phyloP scores from a whole-genome alignment of 2,113 vertebrate genomes.

The Ophthalmolycus amberensis region DNA sequence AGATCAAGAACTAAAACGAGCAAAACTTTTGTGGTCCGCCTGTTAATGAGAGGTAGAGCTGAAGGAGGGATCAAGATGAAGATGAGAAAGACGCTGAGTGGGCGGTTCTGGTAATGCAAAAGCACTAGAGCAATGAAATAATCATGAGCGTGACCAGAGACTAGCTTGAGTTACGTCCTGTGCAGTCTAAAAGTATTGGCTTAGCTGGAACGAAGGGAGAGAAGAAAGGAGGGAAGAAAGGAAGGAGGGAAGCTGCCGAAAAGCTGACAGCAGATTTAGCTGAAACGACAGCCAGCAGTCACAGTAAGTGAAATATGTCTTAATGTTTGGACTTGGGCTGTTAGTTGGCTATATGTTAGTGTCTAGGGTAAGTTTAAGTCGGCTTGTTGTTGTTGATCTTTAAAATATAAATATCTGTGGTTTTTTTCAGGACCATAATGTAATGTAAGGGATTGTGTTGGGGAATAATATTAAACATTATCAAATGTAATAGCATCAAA shows the following conservation, averaged over 20 bases:
- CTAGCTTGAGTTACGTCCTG: constrained; percentile 83
- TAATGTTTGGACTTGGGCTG: not conserved
- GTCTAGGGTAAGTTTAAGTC: not conserved
- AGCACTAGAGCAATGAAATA: constrained; percentile 83
- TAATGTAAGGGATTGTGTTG: not conserved
- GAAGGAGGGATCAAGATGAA: constrained; percentile 47
- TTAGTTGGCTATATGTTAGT: not conserved
- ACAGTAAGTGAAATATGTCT: constrained; percentile 65
- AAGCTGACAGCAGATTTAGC: constrained; percentile 40
- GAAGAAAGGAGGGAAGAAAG: constrained; percentile 44
- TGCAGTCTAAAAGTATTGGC: constrained; percentile 67
- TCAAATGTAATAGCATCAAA: not conserved
- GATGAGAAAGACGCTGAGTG: constrained; percentile 52
- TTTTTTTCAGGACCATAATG: constrained; percentile 22
- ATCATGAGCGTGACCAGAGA: constrained; percentile 81
- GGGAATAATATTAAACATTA: not conserved
- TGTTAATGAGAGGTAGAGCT: constrained; percentile 23
- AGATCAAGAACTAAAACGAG: constrained; percentile 1
- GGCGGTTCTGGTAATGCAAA: constrained; percentile 74
- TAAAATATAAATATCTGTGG: not conserved
- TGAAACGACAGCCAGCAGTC: constrained; percentile 8
- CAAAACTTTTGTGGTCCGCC: not conserved
- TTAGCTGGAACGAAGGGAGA: constrained; percentile 41
- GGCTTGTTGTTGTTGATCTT: constrained; percentile 1
- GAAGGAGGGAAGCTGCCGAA: constrained; percentile 47